A percentile compares a stretch with the other conserved stretches of the same genome.
Conservation (phyloP, 2,797 vertebrate genomes). For the Urocyon cinereoargenteus region DNA sequence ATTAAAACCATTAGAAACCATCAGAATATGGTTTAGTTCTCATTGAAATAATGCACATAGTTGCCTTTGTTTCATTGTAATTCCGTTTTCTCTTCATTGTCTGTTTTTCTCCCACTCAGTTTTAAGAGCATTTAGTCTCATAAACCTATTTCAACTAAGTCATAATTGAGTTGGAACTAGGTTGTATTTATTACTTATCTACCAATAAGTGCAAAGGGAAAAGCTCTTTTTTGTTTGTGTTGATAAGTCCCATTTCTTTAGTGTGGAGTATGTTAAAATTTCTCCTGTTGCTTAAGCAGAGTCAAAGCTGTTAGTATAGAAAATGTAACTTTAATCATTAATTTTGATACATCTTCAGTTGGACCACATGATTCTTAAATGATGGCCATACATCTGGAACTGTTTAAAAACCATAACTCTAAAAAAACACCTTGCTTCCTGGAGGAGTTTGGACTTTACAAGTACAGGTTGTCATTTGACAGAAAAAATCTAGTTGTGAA, state of each 20-base stretch:
- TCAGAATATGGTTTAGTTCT: neutral
- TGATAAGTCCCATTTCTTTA: conserved; percentile 15
- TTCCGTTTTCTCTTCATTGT: neutral
- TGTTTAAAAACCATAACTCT: conserved; percentile 28
- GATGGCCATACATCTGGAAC: neutral
- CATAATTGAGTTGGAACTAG: conserved; percentile 20
- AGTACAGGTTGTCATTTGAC: neutral
- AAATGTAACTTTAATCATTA: conserved; percentile 12
- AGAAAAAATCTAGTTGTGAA: conserved; percentile 33
- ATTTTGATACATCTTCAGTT: neutral
- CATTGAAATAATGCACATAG: neutral
- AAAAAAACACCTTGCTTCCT: neutral
- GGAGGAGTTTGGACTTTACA: conserved; percentile 7
- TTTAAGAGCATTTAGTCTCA: conserved; percentile 15
- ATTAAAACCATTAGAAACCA: neutral
- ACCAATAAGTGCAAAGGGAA: neutral
- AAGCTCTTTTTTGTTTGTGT: neutral
- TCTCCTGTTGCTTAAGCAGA: conserved; percentile 27
- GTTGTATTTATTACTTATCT: neutral
- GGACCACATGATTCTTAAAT: neutral
- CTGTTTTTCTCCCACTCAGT: neutral
- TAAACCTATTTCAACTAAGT: conserved; percentile 28
- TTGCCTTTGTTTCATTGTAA: neutral
- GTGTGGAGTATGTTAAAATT: neutral
- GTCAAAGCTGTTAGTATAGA: conserved; percentile 10